phyloP scores from a whole-genome alignment of 1,140 invertebrate genomes.

The Antheraea pernyi region DNA sequence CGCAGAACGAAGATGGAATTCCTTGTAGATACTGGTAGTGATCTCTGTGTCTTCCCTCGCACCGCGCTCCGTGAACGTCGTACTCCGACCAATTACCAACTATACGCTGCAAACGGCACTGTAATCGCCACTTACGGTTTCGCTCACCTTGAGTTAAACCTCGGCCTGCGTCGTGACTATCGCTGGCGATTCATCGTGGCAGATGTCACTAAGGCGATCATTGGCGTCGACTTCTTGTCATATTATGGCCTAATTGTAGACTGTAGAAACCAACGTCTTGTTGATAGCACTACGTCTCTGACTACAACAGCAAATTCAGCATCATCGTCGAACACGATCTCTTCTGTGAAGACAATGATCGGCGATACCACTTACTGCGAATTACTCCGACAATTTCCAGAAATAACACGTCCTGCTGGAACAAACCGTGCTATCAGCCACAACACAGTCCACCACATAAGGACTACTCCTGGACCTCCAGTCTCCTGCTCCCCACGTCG shows the following conservation, averaged over 20 bases:
- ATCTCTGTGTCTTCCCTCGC: conserved; percentile 3
- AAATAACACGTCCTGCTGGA: not conserved
- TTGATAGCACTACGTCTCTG: not conserved
- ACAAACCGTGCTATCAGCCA: not conserved
- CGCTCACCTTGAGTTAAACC: not conserved
- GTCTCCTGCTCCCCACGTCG: conserved; percentile 4
- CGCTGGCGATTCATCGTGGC: conserved; percentile 4
- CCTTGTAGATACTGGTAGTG: not conserved
- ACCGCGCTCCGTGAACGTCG: no score
- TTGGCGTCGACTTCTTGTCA: conserved; percentile 7
- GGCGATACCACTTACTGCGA: not conserved
- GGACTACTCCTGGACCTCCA: conserved; percentile 6
- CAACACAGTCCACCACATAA: conserved; percentile 2
- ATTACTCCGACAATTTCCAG: not conserved
- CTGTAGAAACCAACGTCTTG: not conserved
- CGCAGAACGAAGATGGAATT: not conserved
- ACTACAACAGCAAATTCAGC: not conserved
- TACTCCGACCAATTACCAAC: no score
- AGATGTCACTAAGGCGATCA: not conserved
- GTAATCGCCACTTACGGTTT: not conserved
- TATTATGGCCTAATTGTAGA: conserved; percentile 4
- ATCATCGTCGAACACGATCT: not conserved
- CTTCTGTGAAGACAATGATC: not conserved
- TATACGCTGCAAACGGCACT: not conserved
- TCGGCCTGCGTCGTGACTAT: conserved; percentile 1